Evolutionary conservation across 2,113 vertebrate genomes (phyloP), one percentile per base, ranked within the genome.

Genomic region (Eulemur rufifrons): DNA sequence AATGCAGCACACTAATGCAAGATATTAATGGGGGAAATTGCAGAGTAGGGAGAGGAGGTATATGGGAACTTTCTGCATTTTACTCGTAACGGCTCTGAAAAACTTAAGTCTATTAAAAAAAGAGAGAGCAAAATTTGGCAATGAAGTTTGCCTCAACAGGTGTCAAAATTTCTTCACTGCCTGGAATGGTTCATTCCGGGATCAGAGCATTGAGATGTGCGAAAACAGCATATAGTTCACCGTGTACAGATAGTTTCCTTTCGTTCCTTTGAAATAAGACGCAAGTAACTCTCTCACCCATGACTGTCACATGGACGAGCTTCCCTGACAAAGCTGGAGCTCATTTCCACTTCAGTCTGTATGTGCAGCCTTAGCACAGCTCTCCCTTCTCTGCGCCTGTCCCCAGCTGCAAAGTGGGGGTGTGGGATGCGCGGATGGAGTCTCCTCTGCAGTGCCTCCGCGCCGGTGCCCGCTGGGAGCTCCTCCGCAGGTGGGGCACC

Each of bases 341-440:
- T 59, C 63, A 2, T 50, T 77, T 83, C 39, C 27, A 27, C 34
- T 63, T 18, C 42, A 80, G 42, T 81, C 29, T 37, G 10, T 27
- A 3, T 2, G 1, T 61, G 45, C 5, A 2, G 14, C 12, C 34
- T n/a, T 17, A 8, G 2, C 21, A 18, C 1, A 1, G n/a, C 3
- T 1, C 32, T 37, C 27, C 86, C 27, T 39, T 88, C 8, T 52
- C 34, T 34, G 45, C 32, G 63, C 32, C 81, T 73, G 21, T 42
- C 59, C 59, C 39, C 50, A 29, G 61, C n/a, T 90, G 20, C 23
- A 23, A 45, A 3, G 0, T 20, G 34, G 78, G 61, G 34, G 63
- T 21, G 61, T 32, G 23, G 10, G 52, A 18, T 12, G 11, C 52
- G 17, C 23, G 32, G 20, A 45, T 14, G 66, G 25, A 39, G 25